phyloP scores from a whole-genome alignment of 2,888 invertebrate genomes.

The Habrosyne pyritoides region DNA sequence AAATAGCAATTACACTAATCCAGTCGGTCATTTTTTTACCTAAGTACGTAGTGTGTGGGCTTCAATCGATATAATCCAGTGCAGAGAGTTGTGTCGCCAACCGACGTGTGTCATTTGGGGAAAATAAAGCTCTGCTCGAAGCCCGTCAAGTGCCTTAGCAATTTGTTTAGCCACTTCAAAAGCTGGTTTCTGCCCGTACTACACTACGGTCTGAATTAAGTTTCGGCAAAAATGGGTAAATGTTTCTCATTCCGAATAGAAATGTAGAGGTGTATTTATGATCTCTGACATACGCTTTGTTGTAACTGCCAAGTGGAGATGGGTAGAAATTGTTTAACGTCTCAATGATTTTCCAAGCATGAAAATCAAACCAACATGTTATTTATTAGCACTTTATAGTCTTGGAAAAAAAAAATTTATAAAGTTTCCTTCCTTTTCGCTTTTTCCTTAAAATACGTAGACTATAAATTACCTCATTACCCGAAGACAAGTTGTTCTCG shows the following conservation, averaged over 20 bases:
- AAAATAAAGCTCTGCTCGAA: constrained; percentile 64
- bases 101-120: constrained; percentile 62
- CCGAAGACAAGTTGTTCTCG: constrained; percentile 72
- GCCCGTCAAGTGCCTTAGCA: constrained; percentile 65
- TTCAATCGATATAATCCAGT: constrained; percentile 65
- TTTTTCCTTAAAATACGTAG: constrained; percentile 35
- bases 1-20: constrained; percentile 48
- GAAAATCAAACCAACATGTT: background rate
- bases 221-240: constrained; percentile 21
- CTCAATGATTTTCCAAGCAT: background rate
- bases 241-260: constrained; percentile 8
- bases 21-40: constrained; percentile 44
- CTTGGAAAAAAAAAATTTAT: background rate
- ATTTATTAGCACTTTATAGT: background rate
- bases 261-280: constrained; percentile 3
- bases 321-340: background rate
- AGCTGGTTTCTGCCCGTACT: constrained; percentile 46
- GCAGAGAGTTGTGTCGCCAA: constrained; percentile 38
- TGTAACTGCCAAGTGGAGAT: background rate
- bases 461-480: constrained; percentile 79
- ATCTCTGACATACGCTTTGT: background rate
- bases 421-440: too few relatives aligned
- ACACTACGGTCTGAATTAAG: constrained; percentile 27
- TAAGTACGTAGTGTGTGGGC: constrained; percentile 31
- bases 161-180: constrained; percentile 73